A percentile compares a stretch with the other conserved stretches of the same genome.
phyloP scores from a whole-genome alignment of 1,140 invertebrate genomes.

The Orchesella cincta region DNA sequence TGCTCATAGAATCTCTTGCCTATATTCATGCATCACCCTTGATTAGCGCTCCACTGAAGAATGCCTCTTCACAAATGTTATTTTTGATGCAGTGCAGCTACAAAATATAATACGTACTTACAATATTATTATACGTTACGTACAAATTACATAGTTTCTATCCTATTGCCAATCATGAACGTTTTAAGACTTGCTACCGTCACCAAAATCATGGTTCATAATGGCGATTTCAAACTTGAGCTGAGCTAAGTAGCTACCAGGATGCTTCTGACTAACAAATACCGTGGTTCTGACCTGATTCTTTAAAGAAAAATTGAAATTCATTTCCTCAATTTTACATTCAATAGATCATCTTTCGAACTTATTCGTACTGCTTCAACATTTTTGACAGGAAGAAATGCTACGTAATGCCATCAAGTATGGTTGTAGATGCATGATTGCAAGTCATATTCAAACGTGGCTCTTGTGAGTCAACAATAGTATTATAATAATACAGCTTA shows the following conservation, averaged over 20 bases:
- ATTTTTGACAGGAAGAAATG: background rate
- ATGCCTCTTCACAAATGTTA: background rate
- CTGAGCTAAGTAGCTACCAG: too few relatives aligned
- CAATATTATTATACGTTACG: too few relatives aligned
- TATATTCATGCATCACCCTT: slow-evolving; percentile 11
- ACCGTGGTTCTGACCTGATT: background rate
- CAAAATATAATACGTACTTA: too few relatives aligned
- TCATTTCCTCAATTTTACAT: slow-evolving; percentile 7
- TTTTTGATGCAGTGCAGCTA: too few relatives aligned
- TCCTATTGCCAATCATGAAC: too few relatives aligned
- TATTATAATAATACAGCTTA: too few relatives aligned
- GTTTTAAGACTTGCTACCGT: too few relatives aligned
- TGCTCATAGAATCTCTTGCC: background rate
- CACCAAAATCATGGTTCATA: too few relatives aligned
- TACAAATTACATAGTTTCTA: too few relatives aligned
- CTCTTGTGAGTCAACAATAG: too few relatives aligned
- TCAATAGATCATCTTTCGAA: background rate
- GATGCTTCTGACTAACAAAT: background rate
- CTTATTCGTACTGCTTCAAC: background rate
- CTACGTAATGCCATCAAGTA: background rate
- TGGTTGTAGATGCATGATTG: background rate
- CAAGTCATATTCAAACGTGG: too few relatives aligned
- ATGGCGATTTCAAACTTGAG: too few relatives aligned
- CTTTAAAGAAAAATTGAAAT: background rate
- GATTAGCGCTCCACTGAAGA: slow-evolving; percentile 1